phyloP scores from a whole-genome alignment of 2,888 invertebrate species.

The Orchesellides sinensis region DNA sequence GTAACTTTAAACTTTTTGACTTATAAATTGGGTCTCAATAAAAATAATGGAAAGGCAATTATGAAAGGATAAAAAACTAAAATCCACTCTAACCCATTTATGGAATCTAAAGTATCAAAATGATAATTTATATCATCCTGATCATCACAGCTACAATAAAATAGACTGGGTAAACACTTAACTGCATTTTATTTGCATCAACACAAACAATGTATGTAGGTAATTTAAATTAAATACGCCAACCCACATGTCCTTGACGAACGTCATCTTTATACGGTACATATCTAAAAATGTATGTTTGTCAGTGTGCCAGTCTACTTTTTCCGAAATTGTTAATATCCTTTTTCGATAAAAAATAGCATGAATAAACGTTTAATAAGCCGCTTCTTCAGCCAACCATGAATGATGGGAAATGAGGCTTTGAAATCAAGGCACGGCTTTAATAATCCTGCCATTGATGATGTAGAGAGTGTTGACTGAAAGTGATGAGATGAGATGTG shows the following conservation, averaged over 20 bases:
- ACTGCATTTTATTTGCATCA: background rate
- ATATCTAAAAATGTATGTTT: background rate
- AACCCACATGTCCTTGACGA: constrained; percentile 31
- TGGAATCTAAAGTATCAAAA: constrained; percentile 15
- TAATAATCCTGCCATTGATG: background rate
- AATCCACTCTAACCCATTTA: no score
- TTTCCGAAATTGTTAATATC: background rate
- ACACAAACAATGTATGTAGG: constrained; percentile 2
- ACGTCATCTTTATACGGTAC: background rate
- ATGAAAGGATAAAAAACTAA: no score
- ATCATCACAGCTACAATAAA: constrained; percentile 1
- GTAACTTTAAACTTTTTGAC: no score
- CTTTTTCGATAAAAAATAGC: constrained; percentile 1
- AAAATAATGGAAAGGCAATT: no score
- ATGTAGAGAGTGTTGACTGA: background rate
- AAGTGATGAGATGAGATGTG: background rate
- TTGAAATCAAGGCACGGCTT: background rate
- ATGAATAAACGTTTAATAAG: constrained; percentile 20
- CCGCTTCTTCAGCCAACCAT: constrained; percentile 24
- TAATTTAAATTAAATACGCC: no score
- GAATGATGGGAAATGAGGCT: constrained; percentile 28
- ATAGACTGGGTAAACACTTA: background rate
- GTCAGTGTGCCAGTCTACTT: constrained; percentile 4
- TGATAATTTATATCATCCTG: constrained; percentile 3
- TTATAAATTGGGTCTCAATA: no score